A percentile compares a stretch with the other conserved stretches of the same genome.
Conservation (phyloP, 2,797 vertebrate species). For the Leptodactylus fallax region DNA sequence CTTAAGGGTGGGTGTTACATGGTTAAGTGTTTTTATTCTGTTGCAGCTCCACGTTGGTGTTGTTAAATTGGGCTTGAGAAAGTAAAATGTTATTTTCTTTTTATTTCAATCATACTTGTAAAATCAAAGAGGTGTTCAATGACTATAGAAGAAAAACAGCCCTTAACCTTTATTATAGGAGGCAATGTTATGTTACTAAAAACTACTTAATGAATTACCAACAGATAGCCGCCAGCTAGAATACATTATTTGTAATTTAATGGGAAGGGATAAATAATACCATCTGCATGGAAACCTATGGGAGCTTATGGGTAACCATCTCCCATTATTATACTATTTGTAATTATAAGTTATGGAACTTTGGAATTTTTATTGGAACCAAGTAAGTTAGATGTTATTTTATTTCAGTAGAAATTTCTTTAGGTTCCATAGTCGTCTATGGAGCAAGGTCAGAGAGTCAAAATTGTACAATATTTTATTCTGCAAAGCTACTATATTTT, state of each 20-base stretch:
- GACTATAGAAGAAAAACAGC: conserved; percentile 2
- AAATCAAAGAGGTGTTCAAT: conserved; percentile 29
- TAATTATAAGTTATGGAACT: not conserved
- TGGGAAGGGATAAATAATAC: not conserved
- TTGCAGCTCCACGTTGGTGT: conserved; percentile 24
- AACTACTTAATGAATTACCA: conserved; percentile 9
- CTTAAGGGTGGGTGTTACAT: conserved; percentile 41
- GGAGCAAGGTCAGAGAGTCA: not conserved
- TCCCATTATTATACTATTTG: not conserved
- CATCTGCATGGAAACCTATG: conserved; percentile 18
- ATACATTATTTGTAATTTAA: conserved; percentile 11
- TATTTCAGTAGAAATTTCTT: not conserved
- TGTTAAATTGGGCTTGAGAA: conserved; percentile 24
- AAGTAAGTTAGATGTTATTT: not conserved
- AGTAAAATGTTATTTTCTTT: conserved; percentile 23
- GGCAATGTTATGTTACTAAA: conserved; percentile 29
- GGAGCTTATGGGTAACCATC: not conserved
- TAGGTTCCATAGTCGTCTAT: not conserved
- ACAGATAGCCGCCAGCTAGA: not conserved
- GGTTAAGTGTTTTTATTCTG: conserved; percentile 43
- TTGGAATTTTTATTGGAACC: not conserved
- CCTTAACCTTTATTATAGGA: conserved; percentile 9
- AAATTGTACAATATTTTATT: not conserved
- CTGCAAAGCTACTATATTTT: not conserved
- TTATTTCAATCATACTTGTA: conserved; percentile 33